These are phyloP conservation scores for Charanyca ferruginea DNA, from an alignment of 2,888 invertebrate genomes.

Conservation along the genomic window DNA sequence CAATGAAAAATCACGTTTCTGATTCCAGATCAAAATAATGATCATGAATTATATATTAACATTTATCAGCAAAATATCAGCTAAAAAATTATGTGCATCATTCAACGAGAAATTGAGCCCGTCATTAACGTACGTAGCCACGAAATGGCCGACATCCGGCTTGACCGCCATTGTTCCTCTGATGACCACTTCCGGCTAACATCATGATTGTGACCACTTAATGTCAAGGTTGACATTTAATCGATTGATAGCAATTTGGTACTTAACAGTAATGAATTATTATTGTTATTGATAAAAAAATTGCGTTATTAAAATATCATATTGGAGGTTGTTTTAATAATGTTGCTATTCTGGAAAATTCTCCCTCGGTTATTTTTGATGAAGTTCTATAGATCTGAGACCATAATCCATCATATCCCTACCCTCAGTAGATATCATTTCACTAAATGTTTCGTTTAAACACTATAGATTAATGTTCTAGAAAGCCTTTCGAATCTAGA, in stretches of 20 bases:
- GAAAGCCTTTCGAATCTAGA: too few relatives aligned
- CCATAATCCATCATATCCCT: too few relatives aligned
- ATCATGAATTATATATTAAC: not conserved
- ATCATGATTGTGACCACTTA: conserved; percentile 55
- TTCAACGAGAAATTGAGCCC: conserved; percentile 58
- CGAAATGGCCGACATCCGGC: conserved; percentile 62
- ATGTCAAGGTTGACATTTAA: conserved; percentile 63
- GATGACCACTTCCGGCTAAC: conserved; percentile 64
- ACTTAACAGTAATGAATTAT: conserved; percentile 16
- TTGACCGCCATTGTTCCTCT: conserved; percentile 60
- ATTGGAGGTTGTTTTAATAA: not conserved
- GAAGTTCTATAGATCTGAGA: too few relatives aligned
- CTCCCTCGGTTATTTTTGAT: too few relatives aligned
- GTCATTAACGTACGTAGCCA: conserved; percentile 48
- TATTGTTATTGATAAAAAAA: conserved; percentile 6
- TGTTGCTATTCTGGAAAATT: too few relatives aligned
- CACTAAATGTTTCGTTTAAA: too few relatives aligned
- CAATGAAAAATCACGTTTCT: conserved; percentile 24
- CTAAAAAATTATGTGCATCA: conserved; percentile 43
- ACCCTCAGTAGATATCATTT: too few relatives aligned
- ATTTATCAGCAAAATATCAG: conserved; percentile 41
- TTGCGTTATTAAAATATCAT: not conserved
- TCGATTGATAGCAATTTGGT: conserved; percentile 37
- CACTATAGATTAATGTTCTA: too few relatives aligned
- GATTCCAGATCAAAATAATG: not conserved